Base-by-base conservation (phyloP, 2,888 invertebrate species). In the Lagria hirta region DNA sequence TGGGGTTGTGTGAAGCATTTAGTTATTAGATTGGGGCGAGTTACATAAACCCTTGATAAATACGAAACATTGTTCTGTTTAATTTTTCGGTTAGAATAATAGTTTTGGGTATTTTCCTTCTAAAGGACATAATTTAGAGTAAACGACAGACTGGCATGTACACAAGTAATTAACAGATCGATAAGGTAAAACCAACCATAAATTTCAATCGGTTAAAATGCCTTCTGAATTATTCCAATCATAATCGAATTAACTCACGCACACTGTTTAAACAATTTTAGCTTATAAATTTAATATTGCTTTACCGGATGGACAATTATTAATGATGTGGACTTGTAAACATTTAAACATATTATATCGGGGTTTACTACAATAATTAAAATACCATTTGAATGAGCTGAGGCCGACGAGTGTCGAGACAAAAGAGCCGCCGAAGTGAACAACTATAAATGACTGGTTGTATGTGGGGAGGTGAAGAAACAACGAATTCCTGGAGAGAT, bases 231-330 rank as follows among this genome's bases (percentile, higher is more conserved):
- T 38, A 45, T 45, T 45, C 34, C 33, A 30, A 38, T 38, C 34
- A 29, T 40, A 45, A 45, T 45, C 45, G 34, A 38, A 45, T 45
- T 38, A 40, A 34, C 37, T 32, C 44, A 35, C 28, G 28, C 42
- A 12, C 35, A 43, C n/a, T 36, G 28, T 36, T 36, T 30, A 42
- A 43, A 43, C 30, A 43, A 29, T 43, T 36, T n/a, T n/a, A n/a
- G 23, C 20, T 36, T 18, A 27, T 33, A 23, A 30, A 18, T 41
- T 41, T 41, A 41, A 33, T 33, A 21, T 4, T 33, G 33, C 33
- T 41, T 40, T 12, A 16, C 37, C 22, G 20, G n/a, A n/a, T n/a
- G n/a, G 32, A 16, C 30, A 16, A 40, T 40, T 30, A 30, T 41
- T 33, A 26, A 41, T 41, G 30, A 26, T 17, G 6, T 15, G 18